Conservation (phyloP, 64 coral and sea anemone genomes). For the Montipora foliosa region DNA sequence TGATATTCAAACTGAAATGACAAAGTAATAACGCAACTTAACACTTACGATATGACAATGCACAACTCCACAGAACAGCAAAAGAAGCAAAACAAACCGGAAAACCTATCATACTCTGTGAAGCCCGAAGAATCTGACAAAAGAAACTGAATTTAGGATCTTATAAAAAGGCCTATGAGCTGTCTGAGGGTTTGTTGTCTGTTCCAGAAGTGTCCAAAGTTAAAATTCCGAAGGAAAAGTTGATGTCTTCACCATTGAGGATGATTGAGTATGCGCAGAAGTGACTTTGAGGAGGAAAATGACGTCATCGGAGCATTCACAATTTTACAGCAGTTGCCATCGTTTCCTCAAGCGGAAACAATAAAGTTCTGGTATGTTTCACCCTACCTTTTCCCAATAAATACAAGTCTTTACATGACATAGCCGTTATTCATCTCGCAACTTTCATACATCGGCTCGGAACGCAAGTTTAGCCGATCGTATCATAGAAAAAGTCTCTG, state of each 20-base stretch:
- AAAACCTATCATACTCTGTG: constrained; percentile 1
- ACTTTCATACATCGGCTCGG: background rate
- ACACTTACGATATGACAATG: constrained; percentile 33
- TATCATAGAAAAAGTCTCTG: background rate
- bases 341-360: background rate
- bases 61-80: constrained; percentile 7
- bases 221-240: background rate
- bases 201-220: background rate
- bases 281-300: background rate
- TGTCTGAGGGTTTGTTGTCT: background rate
- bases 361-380: too few relatives aligned
- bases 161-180: background rate
- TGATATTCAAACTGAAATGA: background rate
- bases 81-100: constrained; percentile 24
- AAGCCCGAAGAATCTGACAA: background rate
- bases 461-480: background rate
- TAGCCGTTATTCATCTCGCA: too few relatives aligned
- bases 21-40: background rate
- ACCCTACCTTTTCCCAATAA: too few relatives aligned
- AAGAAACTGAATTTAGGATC: background rate
- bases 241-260: background rate
- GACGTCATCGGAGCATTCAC: background rate
- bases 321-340: background rate
- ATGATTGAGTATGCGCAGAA: constrained; percentile 19
- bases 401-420: too few relatives aligned